A percentile compares a stretch with the other conserved stretches of the same genome.
phyloP scores from a whole-genome alignment of 1,140 invertebrate species.

The Schlechtendalia chinensis region DNA sequence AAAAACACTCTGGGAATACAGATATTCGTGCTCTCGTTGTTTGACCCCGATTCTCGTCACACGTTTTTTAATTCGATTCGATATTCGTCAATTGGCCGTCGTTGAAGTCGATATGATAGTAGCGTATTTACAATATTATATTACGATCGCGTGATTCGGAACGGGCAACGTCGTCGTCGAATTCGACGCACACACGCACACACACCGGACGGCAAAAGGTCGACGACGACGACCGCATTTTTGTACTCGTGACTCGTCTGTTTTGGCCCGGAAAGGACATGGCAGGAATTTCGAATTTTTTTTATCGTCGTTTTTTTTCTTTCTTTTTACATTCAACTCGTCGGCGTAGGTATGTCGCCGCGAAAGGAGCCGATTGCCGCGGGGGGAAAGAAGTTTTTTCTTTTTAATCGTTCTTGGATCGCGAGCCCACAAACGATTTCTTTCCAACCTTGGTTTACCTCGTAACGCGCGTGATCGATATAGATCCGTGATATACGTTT shows the following conservation, averaged over 20 bases:
- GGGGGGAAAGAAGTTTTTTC: not conserved
- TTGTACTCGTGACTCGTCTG: not conserved
- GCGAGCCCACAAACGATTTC: not conserved
- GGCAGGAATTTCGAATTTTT: constrained; percentile 10
- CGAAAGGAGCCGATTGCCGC: no score
- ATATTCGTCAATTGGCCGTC: constrained; percentile 1
- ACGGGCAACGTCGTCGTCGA: no score
- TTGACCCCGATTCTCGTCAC: constrained; percentile 35
- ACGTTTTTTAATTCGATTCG: constrained; percentile 20
- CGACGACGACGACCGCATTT: not conserved
- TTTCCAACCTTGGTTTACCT: no score
- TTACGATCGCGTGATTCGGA: no score
- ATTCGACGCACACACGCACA: no score
- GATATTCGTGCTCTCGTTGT: no score
- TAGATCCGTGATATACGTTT: no score
- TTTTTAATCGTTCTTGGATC: constrained; percentile 7
- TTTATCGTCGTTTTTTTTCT: not conserved
- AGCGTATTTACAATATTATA: no score
- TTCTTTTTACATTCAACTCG: not conserved
- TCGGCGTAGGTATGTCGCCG: no score
- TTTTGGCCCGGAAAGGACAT: not conserved
- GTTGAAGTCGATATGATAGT: constrained; percentile 2
- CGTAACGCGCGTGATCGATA: no score
- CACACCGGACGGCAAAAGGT: constrained; percentile 9
- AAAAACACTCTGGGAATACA: no score